Evolutionary conservation across 1,140 invertebrate genomes (phyloP).

Genomic region (Stenopsyche tienmushanensis): DNA sequence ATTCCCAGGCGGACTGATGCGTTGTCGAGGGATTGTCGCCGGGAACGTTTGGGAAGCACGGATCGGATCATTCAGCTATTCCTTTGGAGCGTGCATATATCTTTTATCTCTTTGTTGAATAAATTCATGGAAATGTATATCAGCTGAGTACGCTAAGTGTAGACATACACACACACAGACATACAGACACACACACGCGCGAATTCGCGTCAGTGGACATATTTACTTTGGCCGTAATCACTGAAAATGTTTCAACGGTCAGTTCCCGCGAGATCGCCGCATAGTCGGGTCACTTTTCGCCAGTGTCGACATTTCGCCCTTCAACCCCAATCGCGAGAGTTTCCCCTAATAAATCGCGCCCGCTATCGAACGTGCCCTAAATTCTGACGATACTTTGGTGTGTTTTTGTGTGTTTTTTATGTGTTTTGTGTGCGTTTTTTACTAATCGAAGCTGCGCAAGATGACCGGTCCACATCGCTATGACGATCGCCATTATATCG

Average conservation of each 20-base stretch:
- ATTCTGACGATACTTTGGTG: no score
- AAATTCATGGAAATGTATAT: no score
- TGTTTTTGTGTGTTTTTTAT: background rate
- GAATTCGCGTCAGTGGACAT: background rate
- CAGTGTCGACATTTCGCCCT: background rate
- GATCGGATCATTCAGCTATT: no score
- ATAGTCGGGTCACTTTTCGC: slow-evolving; percentile 8
- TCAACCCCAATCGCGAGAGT: background rate
- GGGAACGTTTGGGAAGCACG: no score
- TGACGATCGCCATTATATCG: background rate
- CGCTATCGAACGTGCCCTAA: no score
- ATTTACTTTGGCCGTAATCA: slow-evolving; percentile 25
- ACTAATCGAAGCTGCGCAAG: background rate
- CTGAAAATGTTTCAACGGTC: slow-evolving; percentile 11
- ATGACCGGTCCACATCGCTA: background rate
- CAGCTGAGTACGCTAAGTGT: background rate
- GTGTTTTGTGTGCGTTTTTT: background rate
- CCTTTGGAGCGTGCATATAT: background rate
- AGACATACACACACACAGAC: slow-evolving; percentile 5
- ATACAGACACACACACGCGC: background rate
- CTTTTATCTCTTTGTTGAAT: slow-evolving; percentile 22
- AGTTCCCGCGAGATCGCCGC: slow-evolving; percentile 15
- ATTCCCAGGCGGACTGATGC: no score
- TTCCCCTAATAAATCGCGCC: background rate
- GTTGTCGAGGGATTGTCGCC: no score